Conservation (phyloP, 2,113 vertebrate genomes). For the Bolborhynchus lineola region DNA sequence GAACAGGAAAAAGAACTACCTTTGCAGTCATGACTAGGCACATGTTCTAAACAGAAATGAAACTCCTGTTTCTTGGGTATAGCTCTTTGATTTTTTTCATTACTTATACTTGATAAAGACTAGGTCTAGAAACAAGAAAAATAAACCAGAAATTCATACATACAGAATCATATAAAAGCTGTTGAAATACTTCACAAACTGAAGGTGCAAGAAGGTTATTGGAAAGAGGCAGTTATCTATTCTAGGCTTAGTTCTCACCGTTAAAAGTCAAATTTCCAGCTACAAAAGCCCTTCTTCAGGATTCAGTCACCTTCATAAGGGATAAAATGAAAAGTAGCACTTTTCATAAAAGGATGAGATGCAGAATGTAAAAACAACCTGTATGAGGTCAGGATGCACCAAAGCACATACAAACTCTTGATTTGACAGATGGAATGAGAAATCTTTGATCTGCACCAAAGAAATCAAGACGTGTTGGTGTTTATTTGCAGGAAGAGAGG, state of each 20-base stretch:
- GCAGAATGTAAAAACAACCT: not conserved
- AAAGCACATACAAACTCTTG: not conserved
- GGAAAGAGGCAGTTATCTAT: not conserved
- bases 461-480: not conserved
- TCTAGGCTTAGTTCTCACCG: not conserved
- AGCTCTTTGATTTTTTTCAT: not conserved
- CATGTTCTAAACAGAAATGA: conserved; percentile 12
- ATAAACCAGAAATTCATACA: not conserved
- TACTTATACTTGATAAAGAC: not conserved
- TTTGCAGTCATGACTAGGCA: conserved; percentile 6
- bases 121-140: not conserved
- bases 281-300: not conserved
- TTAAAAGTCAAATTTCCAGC: not conserved
- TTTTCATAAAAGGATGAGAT: not conserved
- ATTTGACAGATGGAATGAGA: not conserved
- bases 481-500: not conserved
- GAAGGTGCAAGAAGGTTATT: not conserved
- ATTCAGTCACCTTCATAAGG: not conserved
- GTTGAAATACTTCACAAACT: not conserved
- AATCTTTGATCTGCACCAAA: not conserved
- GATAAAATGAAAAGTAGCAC: not conserved
- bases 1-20: not conserved
- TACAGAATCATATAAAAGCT: not conserved
- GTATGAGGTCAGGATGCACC: not conserved
- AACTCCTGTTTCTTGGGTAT: not conserved